Evolutionary conservation across 2,888 invertebrate genomes (phyloP).

Genomic region (Ornithoptera priamus): DNA sequence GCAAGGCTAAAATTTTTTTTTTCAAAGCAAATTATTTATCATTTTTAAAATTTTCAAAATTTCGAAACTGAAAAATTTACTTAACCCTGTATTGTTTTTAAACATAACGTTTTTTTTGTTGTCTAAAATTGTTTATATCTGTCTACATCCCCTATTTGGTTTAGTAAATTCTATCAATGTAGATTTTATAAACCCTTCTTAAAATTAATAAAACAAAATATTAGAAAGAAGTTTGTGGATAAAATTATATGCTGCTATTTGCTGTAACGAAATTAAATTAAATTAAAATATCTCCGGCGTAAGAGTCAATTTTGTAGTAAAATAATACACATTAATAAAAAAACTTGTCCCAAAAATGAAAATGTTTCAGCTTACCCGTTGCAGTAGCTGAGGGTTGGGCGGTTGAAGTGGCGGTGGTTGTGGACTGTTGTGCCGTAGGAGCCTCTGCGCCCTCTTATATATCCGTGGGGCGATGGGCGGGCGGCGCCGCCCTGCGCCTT

Average conservation of each 20-base stretch:
- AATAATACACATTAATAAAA: background rate
- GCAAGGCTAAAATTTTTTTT: background rate
- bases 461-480: conserved; percentile 44
- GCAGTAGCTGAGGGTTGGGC: conserved; percentile 42
- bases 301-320: background rate
- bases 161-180: too few relatives aligned
- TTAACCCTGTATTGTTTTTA: too few relatives aligned
- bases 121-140: too few relatives aligned
- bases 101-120: too few relatives aligned
- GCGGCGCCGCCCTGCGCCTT: conserved; percentile 43
- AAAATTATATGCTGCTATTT: background rate
- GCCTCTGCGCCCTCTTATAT: conserved; percentile 56
- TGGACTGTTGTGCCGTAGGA: conserved; percentile 55
- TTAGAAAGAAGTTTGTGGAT: background rate
- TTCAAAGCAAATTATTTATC: too few relatives aligned
- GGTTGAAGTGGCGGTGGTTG: conserved; percentile 50
- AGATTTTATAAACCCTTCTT: too few relatives aligned
- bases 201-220: too few relatives aligned
- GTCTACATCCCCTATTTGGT: too few relatives aligned
- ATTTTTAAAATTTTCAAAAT: too few relatives aligned
- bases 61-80: too few relatives aligned
- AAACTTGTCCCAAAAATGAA: conserved; percentile 25
- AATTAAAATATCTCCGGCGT: background rate
- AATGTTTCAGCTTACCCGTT: conserved; percentile 45
- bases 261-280: background rate